phyloP scores from a whole-genome alignment of 2,797 vertebrate species.

The Alcedo atthis region DNA sequence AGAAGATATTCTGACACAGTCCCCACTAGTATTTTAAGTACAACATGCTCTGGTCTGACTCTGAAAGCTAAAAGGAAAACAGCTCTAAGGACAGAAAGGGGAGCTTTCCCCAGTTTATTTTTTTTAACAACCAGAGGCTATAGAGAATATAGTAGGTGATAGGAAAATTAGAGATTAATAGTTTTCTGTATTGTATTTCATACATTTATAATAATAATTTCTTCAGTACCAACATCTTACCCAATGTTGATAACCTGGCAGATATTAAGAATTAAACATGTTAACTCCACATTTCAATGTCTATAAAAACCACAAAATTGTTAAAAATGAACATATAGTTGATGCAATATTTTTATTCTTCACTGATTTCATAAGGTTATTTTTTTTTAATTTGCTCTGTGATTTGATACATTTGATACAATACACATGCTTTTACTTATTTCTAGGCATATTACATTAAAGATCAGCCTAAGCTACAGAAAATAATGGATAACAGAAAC shows the following conservation, averaged over 20 bases:
- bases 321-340: neutral
- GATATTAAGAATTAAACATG: neutral
- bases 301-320: neutral
- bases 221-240: neutral
- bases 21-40: neutral
- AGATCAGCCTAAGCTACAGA: neutral
- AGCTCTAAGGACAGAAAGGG: neutral
- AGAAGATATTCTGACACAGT: neutral
- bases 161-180: slow-evolving; percentile 3
- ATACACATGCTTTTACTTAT: neutral
- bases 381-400: neutral
- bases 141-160: neutral
- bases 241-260: neutral
- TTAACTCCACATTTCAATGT: neutral
- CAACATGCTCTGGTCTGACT: neutral
- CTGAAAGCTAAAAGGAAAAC: neutral
- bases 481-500: neutral
- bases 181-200: neutral
- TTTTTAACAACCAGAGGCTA: neutral
- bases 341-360: neutral
- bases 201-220: neutral
- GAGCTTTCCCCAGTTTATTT: neutral
- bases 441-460: neutral
- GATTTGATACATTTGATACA: neutral
- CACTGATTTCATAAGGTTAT: neutral